phyloP scores from a whole-genome alignment of 2,888 invertebrate species.

The Apamea epomidion region DNA sequence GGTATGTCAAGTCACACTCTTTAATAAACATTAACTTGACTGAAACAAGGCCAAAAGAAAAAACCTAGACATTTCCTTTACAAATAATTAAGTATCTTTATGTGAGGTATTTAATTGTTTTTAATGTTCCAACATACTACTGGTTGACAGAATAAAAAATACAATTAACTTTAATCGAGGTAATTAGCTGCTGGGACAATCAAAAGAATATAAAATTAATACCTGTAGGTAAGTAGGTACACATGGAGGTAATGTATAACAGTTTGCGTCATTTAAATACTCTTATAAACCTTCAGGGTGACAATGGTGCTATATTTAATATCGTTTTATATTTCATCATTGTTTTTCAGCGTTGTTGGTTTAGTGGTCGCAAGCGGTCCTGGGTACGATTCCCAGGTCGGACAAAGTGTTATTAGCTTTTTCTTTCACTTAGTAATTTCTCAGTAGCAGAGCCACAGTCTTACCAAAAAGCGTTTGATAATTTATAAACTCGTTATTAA shows the following conservation, averaged over 20 bases:
- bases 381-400: neutral
- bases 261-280: constrained; percentile 8
- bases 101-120: constrained; percentile 53
- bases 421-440: neutral
- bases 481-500: neutral
- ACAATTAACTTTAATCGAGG: constrained; percentile 53
- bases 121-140: constrained; percentile 51
- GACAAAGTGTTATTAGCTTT: neutral
- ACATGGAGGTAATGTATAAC: neutral
- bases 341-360: neutral
- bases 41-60: constrained; percentile 38
- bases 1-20: constrained; percentile 44
- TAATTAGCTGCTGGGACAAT: constrained; percentile 52
- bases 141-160: constrained; percentile 46
- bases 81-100: constrained; percentile 54
- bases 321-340: neutral
- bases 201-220: constrained; percentile 38
- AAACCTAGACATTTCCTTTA: constrained; percentile 43
- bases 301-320: neutral
- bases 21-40: constrained; percentile 28
- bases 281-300: constrained; percentile 1
- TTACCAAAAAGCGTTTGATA: neutral
- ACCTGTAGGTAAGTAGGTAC: too few relatives aligned
- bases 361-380: neutral
- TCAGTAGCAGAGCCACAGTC: neutral